Evolutionary conservation across 2,888 invertebrate species (phyloP).

Genomic region (Argyresthia goedartella): DNA sequence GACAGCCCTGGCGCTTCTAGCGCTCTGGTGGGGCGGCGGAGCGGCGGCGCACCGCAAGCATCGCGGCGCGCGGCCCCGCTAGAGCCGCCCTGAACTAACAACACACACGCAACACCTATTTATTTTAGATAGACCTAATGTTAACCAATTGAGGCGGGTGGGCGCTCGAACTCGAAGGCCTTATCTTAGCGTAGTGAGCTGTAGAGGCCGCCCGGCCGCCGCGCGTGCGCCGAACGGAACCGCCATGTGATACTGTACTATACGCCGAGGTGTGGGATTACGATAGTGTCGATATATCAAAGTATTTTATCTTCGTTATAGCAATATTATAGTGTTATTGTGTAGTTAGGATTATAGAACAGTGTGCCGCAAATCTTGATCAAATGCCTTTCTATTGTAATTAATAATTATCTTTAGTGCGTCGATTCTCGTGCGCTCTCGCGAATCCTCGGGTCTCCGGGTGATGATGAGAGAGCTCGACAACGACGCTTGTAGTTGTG

Average conservation of each 20-base stretch:
- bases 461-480: not conserved
- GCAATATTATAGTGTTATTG: constrained; percentile 35
- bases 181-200: constrained; percentile 41
- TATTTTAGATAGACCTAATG: constrained; percentile 68
- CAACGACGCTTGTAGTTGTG: not conserved
- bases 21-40: constrained; percentile 47
- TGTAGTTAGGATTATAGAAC: constrained; percentile 27
- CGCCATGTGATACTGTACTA: constrained; percentile 27
- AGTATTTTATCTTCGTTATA: constrained; percentile 30
- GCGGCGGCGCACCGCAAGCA: constrained; percentile 60
- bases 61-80: constrained; percentile 65
- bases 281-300: constrained; percentile 23
- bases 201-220: constrained; percentile 31
- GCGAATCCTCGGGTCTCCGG: not conserved
- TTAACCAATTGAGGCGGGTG: constrained; percentile 58
- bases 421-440: constrained; percentile 1
- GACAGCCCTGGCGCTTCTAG: constrained; percentile 41
- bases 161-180: constrained; percentile 24
- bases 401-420: constrained; percentile 7
- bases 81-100: constrained; percentile 61
- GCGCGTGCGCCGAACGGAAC: constrained; percentile 25
- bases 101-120: constrained; percentile 33
- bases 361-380: constrained; percentile 22
- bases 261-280: constrained; percentile 16
- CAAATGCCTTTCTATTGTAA: constrained; percentile 14